Base-by-base conservation (phyloP, 1,140 invertebrate species). In the Liolophura sinensis region DNA sequence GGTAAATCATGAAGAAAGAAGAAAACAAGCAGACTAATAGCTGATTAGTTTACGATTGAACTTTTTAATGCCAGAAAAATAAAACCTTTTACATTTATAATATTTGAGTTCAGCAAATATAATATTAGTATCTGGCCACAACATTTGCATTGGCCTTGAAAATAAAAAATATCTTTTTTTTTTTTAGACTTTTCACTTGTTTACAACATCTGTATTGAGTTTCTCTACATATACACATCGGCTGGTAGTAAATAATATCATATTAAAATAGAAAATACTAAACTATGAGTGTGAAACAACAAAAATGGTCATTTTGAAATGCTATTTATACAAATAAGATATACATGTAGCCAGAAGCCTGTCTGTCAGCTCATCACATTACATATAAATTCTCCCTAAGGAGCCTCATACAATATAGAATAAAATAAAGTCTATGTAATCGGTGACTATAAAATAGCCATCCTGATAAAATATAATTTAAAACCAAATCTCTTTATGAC, bases 41-140 rank as follows among this genome's bases (percentile, higher is more conserved):
- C 3, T 9, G 31, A 40, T 40, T 40, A 40, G 31, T 40, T 40
- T 40, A 40, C 31, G 3, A 40, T 40, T 40, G 31, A 40, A 40
- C 31, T 52, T 57, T 73, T 75, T 75, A 76, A 69, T 74, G 73
- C 68, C 74, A 76, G 72, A 76, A 76, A 76, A 74, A 76, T 73
- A 76, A 76, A 73, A 73, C 74, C 72, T 67, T 74, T 74, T 70
- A 68, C 72, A 67, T 67, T 74, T 69, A 69, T 73, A 69, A 66
- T 69, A 68, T 68, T 73, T 61, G 69, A 58, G 66, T 63, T 67
- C 68, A 68, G 66, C 70, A 76, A 70, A 76, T 76, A 76, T 76
- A 70, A 70, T 71, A 62, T 67, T 65, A 59, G 50, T 67, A 64
- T 46, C 47, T 57, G 31, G 65, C 59, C 27, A 24, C 50, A 40